Evolutionary conservation across 1,140 invertebrate species (phyloP), one percentile per base, ranked within the genome.

Genomic region (Drosophila nikananu): DNA sequence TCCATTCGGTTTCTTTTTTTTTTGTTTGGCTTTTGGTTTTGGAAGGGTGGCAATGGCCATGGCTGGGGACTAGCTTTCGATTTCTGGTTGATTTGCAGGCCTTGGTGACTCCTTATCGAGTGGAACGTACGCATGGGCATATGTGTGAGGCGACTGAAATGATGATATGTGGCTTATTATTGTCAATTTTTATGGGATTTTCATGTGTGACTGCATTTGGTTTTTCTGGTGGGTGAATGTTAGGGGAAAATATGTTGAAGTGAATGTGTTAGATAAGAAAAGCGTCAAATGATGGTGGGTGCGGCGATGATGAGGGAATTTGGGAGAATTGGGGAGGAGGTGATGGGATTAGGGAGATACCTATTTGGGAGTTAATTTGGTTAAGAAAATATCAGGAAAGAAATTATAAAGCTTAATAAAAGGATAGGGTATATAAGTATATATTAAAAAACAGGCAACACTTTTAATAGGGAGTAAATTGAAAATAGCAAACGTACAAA

Each of bases 141-240:
- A 79, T 70, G 44, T 64, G 77, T 60, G 77, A 64, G 48, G 37
- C 32, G 73, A 61, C 52, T 51, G 51, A 55, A 67, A 78, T 59
- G 76, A 79, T 79, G 67, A 79, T 79, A 79, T 79, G 77, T 79
- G 77, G 77, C 67, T 73, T 72, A 80, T 79, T 79, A 79, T 79
- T 79, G 77, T 79, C 77, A 79, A 54, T 68, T 79, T 79, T 79
- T 79, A 79, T 79, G 76, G 76, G 58, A 71, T 79, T 79, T 79
- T 78, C 77, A 79, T 79, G 77, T 79, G 77, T 79, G 77, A 79
- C 58, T 79, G 65, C 66, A 59, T 59, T 79, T 27, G 44, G 58
- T 51, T n/a, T 59, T 37, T 37, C 52, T 55, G 21, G 21, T 25
- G 21, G 54, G 9, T 57, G 54, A 35, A 9, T 39, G 6, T 41